Percentiles rank a stretch among this genome's conserved stretches.
Evolutionary conservation across 2,113 vertebrate species (phyloP).

Genomic region (Rhabdomys dilectus): DNA sequence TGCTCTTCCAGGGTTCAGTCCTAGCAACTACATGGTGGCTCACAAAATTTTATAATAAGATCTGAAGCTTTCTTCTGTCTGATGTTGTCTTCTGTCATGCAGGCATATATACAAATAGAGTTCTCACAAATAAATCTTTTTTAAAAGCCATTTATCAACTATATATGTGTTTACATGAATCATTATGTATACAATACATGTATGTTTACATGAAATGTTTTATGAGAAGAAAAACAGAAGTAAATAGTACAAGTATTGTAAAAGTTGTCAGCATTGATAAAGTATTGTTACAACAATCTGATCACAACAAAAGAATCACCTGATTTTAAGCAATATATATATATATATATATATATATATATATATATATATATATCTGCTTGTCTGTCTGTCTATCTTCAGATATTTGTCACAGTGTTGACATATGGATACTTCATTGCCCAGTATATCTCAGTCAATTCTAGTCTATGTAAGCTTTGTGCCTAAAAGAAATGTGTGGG

Average conservation of each 20-base stretch:
- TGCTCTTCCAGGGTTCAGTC: too few species aligned
- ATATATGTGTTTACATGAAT: neutral
- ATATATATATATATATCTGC: neutral
- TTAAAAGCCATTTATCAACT: too few species aligned
- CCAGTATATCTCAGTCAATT: neutral
- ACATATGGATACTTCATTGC: neutral
- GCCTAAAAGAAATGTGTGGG: neutral
- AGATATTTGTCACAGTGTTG: neutral
- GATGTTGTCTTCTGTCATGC: too few species aligned
- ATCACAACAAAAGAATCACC: neutral
- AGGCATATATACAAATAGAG: too few species aligned
- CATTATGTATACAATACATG: neutral
- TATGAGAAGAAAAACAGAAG: neutral
- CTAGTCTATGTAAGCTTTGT: neutral
- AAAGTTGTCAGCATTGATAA: neutral
- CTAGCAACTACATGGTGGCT: too few species aligned
- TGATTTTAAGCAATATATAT: neutral
- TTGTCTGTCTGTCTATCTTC: neutral
- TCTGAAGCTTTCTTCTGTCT: too few species aligned
- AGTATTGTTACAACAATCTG: neutral
- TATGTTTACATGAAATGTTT: neutral
- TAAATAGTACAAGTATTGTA: neutral
- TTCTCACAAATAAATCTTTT: too few species aligned
- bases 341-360: too few species aligned
- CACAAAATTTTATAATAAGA: too few species aligned